Evolutionary conservation across 2,113 vertebrate species (phyloP), one percentile per base, ranked within the genome.

Genomic region (Apeltes quadracus): DNA sequence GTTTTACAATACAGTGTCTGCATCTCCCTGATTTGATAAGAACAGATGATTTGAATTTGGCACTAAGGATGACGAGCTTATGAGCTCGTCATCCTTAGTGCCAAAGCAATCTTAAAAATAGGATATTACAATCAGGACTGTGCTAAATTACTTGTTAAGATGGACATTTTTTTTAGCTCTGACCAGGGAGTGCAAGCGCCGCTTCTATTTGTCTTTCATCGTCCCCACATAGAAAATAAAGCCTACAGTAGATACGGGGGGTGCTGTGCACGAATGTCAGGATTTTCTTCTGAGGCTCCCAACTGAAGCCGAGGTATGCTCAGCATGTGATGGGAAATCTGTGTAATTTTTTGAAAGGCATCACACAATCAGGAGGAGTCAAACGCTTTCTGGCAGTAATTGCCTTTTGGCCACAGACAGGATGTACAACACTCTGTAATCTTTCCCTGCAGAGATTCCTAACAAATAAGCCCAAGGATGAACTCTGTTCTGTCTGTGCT

Each of bases 161-260:
- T 70, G 18, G 32, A 55, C 58, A 65, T 82, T 74, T 83, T 79
- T 84, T 77, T 50, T 75, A 84, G 79, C 22, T 53, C 79, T 83
- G 87, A 77, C 84, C 75, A 66, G 77, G 66, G 79, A 83, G 63
- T 66, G 75, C 25, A 77, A 76, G 83, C 62, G 15, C 62, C 76
- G 80, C 76, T 80, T 77, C 62, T 82, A 65, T 82, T 85, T 83
- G 72, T 92, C 91, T 92, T 80, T 93, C 89, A 84, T 82, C 79
- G 38, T 75, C 85, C 57, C 72, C 75, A 77, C 79, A 82, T 79
- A 84, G 83, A 81, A 84, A 75, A 78, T 89, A 74, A 83, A 90
- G 83, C 76, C 80, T 62, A 72, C 66, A 71, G 81, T 72, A 70
- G 77, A 81, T 79, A 68, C 61, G 46, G 56, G 39, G 77, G 84